Evolutionary conservation across 2,113 vertebrate species (phyloP), one percentile per base, ranked within the genome.

Genomic region (Caranx melampygus): DNA sequence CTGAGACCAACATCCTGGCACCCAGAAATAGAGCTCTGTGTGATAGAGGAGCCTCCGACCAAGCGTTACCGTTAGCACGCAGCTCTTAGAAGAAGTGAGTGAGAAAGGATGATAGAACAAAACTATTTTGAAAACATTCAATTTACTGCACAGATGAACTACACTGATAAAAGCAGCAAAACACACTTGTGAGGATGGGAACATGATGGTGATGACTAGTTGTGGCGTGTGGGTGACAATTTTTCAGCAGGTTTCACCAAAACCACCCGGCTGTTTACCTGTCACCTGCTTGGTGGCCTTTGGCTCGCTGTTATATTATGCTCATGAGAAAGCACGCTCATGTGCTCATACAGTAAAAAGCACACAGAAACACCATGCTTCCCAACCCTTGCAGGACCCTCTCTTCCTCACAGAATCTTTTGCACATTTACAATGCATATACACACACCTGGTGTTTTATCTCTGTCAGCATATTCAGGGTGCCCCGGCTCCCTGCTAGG

Each of bases 1-100:
- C 87, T 87, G 88, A 91, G 88, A 81, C 80, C 88, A 90, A 91
- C 90, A 92, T 94, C 92, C 88, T 91, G 79, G 91, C 89, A 92
- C 91, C 84, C 88, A 88, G 88, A 90, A 93, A 94, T 92, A 93
- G 89, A 91, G 88, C 86, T 72, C 60, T 44, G 75, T 81, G 87
- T 83, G 81, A 89, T 71, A 82, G 82, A 70, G 79, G 85, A 75
- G 67, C 82, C 66, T 69, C 73, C 15, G 52, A 75, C 71, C 75
- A 83, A 61, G 61, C 33, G 44, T 83, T 75, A 87, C 70, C 8
- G 34, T 87, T 70, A 81, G 60, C 64, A 72, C 13, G 33, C 40
- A 75, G 78, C 81, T 77, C 72, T 55, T 37, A 68, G 69, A 51
- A 52, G 49, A 42, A n/a, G 18, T 59, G 13, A 67, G 57, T 7